Evolutionary conservation across 2,113 vertebrate species (phyloP), one percentile per base, ranked within the genome.

Genomic region (Ascaphus truei): DNA sequence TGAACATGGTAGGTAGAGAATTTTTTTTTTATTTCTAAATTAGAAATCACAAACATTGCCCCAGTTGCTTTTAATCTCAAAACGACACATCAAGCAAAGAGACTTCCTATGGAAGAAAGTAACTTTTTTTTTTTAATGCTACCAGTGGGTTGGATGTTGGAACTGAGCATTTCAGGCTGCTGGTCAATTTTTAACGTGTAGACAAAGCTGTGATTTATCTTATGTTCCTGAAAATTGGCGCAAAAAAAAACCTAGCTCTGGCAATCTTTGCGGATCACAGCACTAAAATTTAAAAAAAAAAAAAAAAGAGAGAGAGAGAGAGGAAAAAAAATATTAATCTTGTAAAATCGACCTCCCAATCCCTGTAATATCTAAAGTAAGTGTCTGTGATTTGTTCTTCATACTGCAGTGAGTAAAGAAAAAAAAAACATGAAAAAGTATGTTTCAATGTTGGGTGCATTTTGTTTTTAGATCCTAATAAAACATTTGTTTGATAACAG

Each of bases 391-490:
- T 93, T 92, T 95, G 90, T 98, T 96, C 92, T 92, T 92, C 88
- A 84, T 92, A 87, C 91, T 91, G 80, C 91, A 91, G 86, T 92
- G 87, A 92, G 90, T 91, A 85, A 84, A 90, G 90, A 88, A 81
- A 75, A 73, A 71, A 76, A 80, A 82, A 77, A 60, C 78, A 71
- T 72, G 74, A 87, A 77, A 84, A 86, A 79, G 62, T 92, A 87
- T 89, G 82, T 92, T 92, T 94, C 87, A 92, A 92, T 95, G 95
- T 96, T 90, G 90, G 92, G 88, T 95, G 90, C 91, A 92, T 92
- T 92, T 89, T 97, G 93, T 95, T 98, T 92, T 95, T 97, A 96
- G 94, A 93, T 94, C 93, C 91, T 95, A 99, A 99, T 99, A 98
- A 99, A 99, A 92, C 93, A 94, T 95, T 92, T 97, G 91, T 95